Percentiles rank a stretch among this genome's conserved stretches.
phyloP scores from a whole-genome alignment of 2,888 invertebrate genomes.

The Trachelus stipa region DNA sequence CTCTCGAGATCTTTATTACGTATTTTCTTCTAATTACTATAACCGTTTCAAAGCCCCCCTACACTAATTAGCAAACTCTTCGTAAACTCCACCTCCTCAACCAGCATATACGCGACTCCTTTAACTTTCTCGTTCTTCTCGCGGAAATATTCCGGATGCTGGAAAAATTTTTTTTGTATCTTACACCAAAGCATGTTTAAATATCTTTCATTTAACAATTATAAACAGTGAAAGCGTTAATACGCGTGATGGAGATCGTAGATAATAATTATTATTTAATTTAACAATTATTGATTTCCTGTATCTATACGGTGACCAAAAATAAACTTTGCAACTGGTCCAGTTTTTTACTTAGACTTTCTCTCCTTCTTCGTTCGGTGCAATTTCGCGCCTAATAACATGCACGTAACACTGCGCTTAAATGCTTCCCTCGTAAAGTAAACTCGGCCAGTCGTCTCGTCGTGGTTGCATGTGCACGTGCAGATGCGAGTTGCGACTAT shows the following conservation, averaged over 20 bases:
- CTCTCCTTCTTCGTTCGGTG: neutral
- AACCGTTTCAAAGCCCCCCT: conserved; percentile 30
- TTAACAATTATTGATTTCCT: neutral
- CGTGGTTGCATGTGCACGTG: conserved; percentile 13
- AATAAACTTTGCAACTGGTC: neutral
- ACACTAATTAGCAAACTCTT: conserved; percentile 32
- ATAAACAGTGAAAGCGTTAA: too few species aligned
- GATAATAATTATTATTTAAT: neutral
- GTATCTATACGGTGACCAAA: neutral
- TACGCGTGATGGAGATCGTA: neutral
- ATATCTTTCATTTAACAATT: neutral
- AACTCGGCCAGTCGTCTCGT: conserved; percentile 31
- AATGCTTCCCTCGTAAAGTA: conserved; percentile 29
- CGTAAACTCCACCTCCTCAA: conserved; percentile 10
- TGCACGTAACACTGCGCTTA: conserved; percentile 26
- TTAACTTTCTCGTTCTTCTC: conserved; percentile 15
- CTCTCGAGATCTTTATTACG: conserved; percentile 2
- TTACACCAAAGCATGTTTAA: neutral
- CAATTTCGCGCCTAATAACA: conserved; percentile 10
- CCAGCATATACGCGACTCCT: conserved; percentile 12
- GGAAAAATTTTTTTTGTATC: neutral
- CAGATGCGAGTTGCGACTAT: neutral
- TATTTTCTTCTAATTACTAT: conserved; percentile 37
- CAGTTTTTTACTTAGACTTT: neutral
- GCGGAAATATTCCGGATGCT: neutral